These are phyloP conservation scores for Columbina picui DNA, from an alignment of 2,113 vertebrate genomes.

Conservation along the genomic window DNA sequence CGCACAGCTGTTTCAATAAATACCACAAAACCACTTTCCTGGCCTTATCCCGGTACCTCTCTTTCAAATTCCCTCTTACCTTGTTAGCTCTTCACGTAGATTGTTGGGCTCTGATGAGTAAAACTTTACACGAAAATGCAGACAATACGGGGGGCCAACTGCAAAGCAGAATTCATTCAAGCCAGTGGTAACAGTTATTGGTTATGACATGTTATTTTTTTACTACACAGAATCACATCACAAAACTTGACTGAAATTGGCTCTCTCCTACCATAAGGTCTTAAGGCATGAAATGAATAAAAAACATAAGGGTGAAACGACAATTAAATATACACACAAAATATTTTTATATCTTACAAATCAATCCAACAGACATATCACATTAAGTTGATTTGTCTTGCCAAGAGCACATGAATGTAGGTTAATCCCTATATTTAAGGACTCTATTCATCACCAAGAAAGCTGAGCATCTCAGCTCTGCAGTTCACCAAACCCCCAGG, in stretches of 20 bases:
- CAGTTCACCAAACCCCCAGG: neutral
- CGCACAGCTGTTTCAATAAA: neutral
- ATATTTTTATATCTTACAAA: neutral
- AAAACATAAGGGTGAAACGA: neutral
- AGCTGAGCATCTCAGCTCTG: neutral
- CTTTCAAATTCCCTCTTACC: conserved; percentile 72
- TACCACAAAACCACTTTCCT: neutral
- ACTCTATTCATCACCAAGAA: neutral
- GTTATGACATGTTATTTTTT: neutral
- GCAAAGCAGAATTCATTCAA: conserved; percentile 20
- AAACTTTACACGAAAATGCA: conserved; percentile 97
- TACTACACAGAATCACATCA: neutral
- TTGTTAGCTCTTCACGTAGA: conserved; percentile 94
- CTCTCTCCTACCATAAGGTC: neutral
- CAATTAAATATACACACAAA: neutral
- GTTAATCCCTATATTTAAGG: conserved; percentile 34
- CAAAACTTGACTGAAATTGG: neutral
- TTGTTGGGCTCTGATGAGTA: conserved; percentile 99
- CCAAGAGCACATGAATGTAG: neutral
- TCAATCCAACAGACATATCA: neutral
- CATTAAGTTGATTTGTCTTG: neutral
- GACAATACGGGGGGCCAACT: conserved; percentile 97
- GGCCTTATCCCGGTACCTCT: neutral
- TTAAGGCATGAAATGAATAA: neutral
- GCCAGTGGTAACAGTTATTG: neutral